phyloP scores from a whole-genome alignment of 1,140 invertebrate species.

The Diuraphis noxia region DNA sequence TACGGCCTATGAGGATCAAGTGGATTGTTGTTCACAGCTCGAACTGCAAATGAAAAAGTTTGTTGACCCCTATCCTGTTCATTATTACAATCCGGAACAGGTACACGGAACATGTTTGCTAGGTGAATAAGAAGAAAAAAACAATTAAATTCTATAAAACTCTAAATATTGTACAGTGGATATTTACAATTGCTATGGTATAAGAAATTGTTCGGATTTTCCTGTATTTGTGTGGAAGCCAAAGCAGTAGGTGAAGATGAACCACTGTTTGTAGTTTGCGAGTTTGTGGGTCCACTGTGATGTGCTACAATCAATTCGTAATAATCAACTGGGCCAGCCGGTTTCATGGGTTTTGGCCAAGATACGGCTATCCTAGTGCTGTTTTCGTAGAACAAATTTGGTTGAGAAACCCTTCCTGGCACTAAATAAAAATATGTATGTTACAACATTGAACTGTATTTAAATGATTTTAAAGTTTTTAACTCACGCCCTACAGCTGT shows the following conservation, averaged over 20 bases:
- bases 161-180: too few species aligned
- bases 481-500: conserved; percentile 28
- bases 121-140: neutral
- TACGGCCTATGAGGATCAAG: neutral
- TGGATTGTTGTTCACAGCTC: conserved; percentile 40
- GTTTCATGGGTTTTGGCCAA: neutral
- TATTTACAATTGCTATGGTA: conserved; percentile 16
- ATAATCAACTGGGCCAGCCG: conserved; percentile 3
- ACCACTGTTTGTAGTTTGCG: neutral
- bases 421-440: neutral
- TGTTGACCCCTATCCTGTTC: neutral
- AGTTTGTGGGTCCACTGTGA: conserved; percentile 11
- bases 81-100: conserved; percentile 22
- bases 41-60: conserved; percentile 7
- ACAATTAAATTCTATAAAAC: neutral
- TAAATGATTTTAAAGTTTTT: neutral
- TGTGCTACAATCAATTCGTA: neutral
- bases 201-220: neutral
- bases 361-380: conserved; percentile 30
- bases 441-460: neutral
- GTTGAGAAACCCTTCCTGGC: neutral
- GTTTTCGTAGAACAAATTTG: neutral
- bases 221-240: neutral
- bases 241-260: neutral
- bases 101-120: neutral